These are phyloP conservation scores for Cardiocondyla obscurior DNA, from an alignment of 1,140 invertebrate species.

Conservation along the genomic window DNA sequence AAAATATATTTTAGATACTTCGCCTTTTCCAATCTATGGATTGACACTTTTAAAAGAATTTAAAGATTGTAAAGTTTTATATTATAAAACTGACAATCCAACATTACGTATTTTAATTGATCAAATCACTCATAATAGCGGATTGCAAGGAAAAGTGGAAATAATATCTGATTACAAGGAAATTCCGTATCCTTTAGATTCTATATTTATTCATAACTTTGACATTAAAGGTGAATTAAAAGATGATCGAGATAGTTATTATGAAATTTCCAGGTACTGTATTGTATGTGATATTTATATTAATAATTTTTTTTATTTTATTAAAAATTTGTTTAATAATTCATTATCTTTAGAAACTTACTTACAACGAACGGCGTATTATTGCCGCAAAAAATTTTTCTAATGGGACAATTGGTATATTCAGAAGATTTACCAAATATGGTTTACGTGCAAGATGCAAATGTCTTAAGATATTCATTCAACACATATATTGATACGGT, in stretches of 20 bases:
- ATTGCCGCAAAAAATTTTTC: slow-evolving; percentile 79
- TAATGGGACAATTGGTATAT: slow-evolving; percentile 75
- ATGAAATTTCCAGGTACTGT: slow-evolving; percentile 69
- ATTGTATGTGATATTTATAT: slow-evolving; percentile 21
- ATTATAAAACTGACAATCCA: slow-evolving; percentile 69
- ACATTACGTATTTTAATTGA: slow-evolving; percentile 66
- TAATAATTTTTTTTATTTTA: slow-evolving; percentile 42
- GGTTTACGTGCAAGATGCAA: slow-evolving; percentile 72
- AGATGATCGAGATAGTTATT: slow-evolving; percentile 69
- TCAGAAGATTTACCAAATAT: slow-evolving; percentile 76
- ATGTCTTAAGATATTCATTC: slow-evolving; percentile 63
- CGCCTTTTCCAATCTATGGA: slow-evolving; percentile 79
- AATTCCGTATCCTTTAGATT: slow-evolving; percentile 66
- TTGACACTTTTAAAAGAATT: slow-evolving; percentile 72
- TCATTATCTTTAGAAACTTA: slow-evolving; percentile 61
- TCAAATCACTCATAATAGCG: slow-evolving; percentile 67
- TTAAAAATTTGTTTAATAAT: slow-evolving; percentile 16
- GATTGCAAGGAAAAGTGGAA: slow-evolving; percentile 61
- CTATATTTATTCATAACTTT: slow-evolving; percentile 75
- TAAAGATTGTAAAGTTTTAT: slow-evolving; percentile 68
- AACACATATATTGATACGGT: slow-evolving; percentile 58
- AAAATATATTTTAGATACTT: slow-evolving; percentile 76
- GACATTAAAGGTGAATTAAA: slow-evolving; percentile 77
- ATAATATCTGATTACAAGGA: slow-evolving; percentile 65
- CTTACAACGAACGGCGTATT: slow-evolving; percentile 76